phyloP scores from a whole-genome alignment of 2,888 invertebrate genomes.

The Drosophila tripunctata region DNA sequence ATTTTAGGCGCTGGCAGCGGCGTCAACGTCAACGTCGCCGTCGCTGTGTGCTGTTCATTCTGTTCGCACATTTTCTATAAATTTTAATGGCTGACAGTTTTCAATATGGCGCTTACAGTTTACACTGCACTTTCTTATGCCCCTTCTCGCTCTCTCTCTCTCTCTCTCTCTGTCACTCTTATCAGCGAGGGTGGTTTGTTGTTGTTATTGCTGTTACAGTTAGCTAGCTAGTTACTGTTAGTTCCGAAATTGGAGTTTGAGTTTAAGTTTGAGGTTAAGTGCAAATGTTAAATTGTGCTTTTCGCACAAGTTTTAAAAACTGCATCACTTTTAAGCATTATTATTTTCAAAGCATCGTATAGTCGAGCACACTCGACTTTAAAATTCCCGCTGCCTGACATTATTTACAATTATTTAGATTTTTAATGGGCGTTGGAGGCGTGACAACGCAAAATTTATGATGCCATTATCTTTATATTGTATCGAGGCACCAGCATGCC shows the following conservation, averaged over 20 bases:
- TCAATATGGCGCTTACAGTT: constrained; percentile 72
- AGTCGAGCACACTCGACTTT: too few species aligned
- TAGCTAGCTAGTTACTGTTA: too few species aligned
- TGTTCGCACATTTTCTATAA: constrained; percentile 59
- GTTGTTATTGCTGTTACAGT: constrained; percentile 8
- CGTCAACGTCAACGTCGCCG: constrained; percentile 14
- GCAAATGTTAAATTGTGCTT: constrained; percentile 21
- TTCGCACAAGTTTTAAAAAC: too few species aligned
- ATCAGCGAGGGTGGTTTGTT: constrained; percentile 45
- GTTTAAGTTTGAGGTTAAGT: constrained; percentile 40
- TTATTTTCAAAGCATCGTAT: too few species aligned
- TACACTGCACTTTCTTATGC: constrained; percentile 57
- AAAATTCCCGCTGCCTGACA: too few species aligned
- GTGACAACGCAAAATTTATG: too few species aligned
- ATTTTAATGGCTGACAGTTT: constrained; percentile 71
- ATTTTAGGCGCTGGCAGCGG: constrained; percentile 53
- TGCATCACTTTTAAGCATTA: too few species aligned
- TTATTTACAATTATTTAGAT: too few species aligned
- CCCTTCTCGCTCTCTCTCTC: too few species aligned
- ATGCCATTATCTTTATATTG: too few species aligned
- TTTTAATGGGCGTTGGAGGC: too few species aligned
- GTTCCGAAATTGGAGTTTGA: constrained; percentile 13
- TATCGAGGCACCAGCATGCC: too few species aligned
- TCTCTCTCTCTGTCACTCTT: constrained; percentile 17
- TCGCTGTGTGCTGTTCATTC: constrained; percentile 29